Conservation (phyloP, 2,113 vertebrate genomes). For the Phycodurus eques region DNA sequence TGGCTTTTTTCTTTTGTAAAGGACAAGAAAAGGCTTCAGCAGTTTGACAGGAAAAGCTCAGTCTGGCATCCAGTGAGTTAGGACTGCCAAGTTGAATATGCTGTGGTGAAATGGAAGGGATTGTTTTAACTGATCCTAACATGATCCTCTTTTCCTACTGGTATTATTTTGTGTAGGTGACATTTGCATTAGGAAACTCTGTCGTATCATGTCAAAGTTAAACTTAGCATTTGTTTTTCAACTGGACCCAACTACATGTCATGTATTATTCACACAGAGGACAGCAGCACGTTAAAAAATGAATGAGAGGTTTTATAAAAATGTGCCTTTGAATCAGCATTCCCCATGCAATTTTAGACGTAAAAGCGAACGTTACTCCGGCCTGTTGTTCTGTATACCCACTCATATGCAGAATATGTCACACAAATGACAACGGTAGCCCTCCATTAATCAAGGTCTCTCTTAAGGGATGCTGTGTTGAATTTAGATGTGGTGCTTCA, state of each 20-base stretch:
- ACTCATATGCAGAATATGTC: background rate
- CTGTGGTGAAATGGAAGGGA: constrained; percentile 21
- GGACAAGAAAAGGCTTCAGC: constrained; percentile 7
- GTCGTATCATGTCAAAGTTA: constrained; percentile 31
- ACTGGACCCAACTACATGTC: constrained; percentile 42
- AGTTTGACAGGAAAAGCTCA: constrained; percentile 12
- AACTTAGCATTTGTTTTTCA: constrained; percentile 56
- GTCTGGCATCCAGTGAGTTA: constrained; percentile 23
- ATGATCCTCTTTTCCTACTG: constrained; percentile 8
- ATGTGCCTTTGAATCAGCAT: constrained; percentile 48
- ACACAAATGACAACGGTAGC: constrained; percentile 9
- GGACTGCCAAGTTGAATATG: background rate
- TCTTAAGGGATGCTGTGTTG: constrained; percentile 22
- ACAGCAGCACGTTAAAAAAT: constrained; percentile 65
- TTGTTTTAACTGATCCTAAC: constrained; percentile 17
- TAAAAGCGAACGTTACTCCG: constrained; percentile 4
- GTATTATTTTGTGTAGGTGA: constrained; percentile 2
- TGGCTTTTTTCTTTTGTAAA: background rate
- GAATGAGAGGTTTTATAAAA: constrained; percentile 59
- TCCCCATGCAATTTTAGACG: constrained; percentile 23
- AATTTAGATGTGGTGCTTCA: constrained; percentile 33
- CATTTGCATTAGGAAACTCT: constrained; percentile 31
- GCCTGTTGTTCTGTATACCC: constrained; percentile 9
- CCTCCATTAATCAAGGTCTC: constrained; percentile 29
- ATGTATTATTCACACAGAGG: constrained; percentile 67